Evolutionary conservation across 1,140 invertebrate genomes (phyloP).

Genomic region (Drosophila ohnishii): DNA sequence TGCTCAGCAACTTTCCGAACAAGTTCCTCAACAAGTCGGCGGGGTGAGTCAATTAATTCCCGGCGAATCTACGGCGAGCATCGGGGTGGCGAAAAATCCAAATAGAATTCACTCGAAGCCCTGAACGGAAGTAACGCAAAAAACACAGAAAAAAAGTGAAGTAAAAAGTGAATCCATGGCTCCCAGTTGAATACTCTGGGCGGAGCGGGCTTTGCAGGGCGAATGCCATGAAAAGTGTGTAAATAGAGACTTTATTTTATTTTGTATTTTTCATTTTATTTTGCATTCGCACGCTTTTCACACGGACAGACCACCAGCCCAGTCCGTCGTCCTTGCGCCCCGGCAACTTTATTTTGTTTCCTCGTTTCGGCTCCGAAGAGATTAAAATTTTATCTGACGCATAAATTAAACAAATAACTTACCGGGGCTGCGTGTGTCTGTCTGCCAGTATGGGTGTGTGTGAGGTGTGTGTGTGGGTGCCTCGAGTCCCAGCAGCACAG

Average conservation of each 20-base stretch:
- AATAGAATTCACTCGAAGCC: slow-evolving; percentile 44
- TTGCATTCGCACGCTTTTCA: slow-evolving; percentile 34
- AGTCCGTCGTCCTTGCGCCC: neutral
- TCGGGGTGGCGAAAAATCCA: slow-evolving; percentile 20
- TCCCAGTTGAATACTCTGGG: slow-evolving; percentile 59
- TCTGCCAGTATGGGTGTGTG: slow-evolving; percentile 6
- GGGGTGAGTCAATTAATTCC: slow-evolving; percentile 76
- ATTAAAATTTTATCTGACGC: slow-evolving; percentile 82
- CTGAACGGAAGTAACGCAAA: slow-evolving; percentile 19
- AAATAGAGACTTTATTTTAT: slow-evolving; percentile 80
- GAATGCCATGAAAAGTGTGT: slow-evolving; percentile 70
- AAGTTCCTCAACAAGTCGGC: slow-evolving; percentile 63
- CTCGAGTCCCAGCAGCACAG: slow-evolving; percentile 63
- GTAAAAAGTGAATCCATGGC: slow-evolving; percentile 61
- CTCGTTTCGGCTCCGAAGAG: slow-evolving; percentile 69
- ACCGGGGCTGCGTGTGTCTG: slow-evolving; percentile 39
- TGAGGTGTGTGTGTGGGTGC: neutral
- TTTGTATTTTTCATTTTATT: slow-evolving; percentile 54
- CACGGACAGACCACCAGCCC: slow-evolving; percentile 4
- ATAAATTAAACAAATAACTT: slow-evolving; percentile 82
- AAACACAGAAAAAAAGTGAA: slow-evolving; percentile 7
- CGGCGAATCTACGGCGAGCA: slow-evolving; percentile 59
- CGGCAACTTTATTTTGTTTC: slow-evolving; percentile 72
- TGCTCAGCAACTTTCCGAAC: slow-evolving; percentile 45
- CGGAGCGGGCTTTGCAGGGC: neutral